Evolutionary conservation across 2,113 vertebrate species (phyloP).

Genomic region (Sprattus sprattus): DNA sequence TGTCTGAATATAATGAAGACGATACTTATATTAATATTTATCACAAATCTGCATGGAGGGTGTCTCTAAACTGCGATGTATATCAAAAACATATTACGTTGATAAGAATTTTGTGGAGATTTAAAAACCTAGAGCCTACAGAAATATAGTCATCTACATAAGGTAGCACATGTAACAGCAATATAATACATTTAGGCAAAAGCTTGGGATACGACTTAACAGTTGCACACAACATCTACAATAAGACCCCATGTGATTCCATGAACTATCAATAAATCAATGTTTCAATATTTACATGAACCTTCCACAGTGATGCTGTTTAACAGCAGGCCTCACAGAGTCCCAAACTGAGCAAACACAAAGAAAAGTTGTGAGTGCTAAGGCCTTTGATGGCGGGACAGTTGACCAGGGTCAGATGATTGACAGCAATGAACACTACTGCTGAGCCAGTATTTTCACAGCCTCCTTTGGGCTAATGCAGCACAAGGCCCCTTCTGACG

Average conservation of each 20-base stretch:
- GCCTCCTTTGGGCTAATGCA: not conserved
- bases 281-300: not conserved
- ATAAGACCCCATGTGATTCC: not conserved
- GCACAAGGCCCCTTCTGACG: not conserved
- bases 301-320: not conserved
- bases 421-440: not conserved
- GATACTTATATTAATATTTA: not conserved
- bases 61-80: not conserved
- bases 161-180: not conserved
- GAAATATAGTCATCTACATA: not conserved
- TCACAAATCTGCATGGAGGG: constrained; percentile 3
- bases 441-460: not conserved
- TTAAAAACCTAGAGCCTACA: not conserved
- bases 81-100: not conserved
- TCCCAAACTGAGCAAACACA: not conserved
- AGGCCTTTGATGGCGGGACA: not conserved
- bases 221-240: not conserved
- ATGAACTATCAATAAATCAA: not conserved
- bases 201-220: too few species aligned
- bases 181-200: too few species aligned
- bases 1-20: constrained; percentile 12
- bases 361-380: not conserved
- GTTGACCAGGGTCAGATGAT: not conserved
- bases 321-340: not conserved
- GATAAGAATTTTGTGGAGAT: not conserved